Percentiles rank a stretch among this genome's conserved stretches.
phyloP scores from a whole-genome alignment of 2,113 vertebrate species.

The Tragelaphus strepsiceros region DNA sequence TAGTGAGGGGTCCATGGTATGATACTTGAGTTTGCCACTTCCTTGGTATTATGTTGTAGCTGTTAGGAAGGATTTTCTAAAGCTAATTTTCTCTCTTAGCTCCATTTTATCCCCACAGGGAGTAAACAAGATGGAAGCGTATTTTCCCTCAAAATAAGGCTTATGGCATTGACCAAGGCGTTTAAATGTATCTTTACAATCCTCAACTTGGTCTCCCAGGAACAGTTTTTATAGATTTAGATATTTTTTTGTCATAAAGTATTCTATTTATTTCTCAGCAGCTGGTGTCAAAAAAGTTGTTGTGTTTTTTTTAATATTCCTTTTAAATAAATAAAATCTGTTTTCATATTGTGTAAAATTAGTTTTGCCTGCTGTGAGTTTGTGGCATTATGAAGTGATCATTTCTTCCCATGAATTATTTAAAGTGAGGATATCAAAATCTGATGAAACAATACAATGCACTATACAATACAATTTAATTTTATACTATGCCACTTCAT shows the following conservation, averaged over 20 bases:
- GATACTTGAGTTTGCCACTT: conserved; percentile 1
- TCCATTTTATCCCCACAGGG: not conserved
- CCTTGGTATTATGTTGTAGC: not conserved
- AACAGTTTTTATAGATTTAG: conserved; percentile 81
- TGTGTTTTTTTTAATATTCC: conserved; percentile 85
- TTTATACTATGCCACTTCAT: conserved; percentile 72
- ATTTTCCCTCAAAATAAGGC: conserved; percentile 51
- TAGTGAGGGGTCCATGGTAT: not conserved
- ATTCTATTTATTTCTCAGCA: conserved; percentile 87
- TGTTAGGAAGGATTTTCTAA: not conserved
- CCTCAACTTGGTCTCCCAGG: conserved; percentile 73
- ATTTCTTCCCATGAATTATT: conserved; percentile 86
- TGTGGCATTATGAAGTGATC: conserved; percentile 85
- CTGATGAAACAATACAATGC: conserved; percentile 74
- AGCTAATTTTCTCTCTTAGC: conserved; percentile 13
- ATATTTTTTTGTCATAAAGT: conserved; percentile 82
- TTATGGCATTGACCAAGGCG: conserved; percentile 69
- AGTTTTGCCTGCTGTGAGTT: conserved; percentile 86
- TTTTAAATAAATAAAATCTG: conserved; percentile 89
- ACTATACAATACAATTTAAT: conserved; percentile 73
- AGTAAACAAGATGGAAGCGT: not conserved
- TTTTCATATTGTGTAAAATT: conserved; percentile 85
- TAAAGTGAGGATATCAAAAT: conserved; percentile 81
- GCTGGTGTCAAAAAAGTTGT: conserved; percentile 88
- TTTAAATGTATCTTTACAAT: conserved; percentile 76